These are phyloP conservation scores for Psettodes erumei DNA, from an alignment of 2,113 vertebrate species.

Conservation along the genomic window DNA sequence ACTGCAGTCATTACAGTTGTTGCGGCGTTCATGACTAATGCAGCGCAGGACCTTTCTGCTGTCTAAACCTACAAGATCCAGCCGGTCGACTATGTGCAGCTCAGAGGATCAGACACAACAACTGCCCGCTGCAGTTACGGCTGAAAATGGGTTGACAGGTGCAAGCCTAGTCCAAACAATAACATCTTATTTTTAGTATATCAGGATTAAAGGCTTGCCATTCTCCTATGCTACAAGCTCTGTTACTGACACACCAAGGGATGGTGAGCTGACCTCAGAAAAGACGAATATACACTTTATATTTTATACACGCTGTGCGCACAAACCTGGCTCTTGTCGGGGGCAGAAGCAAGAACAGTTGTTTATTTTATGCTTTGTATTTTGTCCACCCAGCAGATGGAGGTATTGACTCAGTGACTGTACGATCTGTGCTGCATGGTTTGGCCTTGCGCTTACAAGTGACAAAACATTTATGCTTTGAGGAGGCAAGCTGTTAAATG, in stretches of 20 bases:
- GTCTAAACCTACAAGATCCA: slow-evolving; percentile 55
- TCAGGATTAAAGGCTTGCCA: slow-evolving; percentile 61
- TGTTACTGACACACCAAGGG: slow-evolving; percentile 15
- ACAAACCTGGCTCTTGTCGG: slow-evolving; percentile 2
- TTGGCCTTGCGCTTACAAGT: too few species aligned
- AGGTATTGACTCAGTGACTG: slow-evolving; percentile 30
- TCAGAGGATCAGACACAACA: slow-evolving; percentile 68
- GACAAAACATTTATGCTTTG: too few species aligned
- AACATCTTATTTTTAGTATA: slow-evolving; percentile 72
- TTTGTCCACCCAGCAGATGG: slow-evolving; percentile 60
- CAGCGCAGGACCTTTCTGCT: slow-evolving; percentile 34
- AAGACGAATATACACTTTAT: slow-evolving; percentile 18
- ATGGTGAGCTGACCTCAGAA: slow-evolving; percentile 4
- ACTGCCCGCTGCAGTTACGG: slow-evolving; percentile 46
- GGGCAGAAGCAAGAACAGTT: not conserved
- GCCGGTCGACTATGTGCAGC: slow-evolving; percentile 26
- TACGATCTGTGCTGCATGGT: not conserved
- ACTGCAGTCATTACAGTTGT: not conserved
- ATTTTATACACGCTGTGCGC: not conserved
- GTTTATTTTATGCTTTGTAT: not conserved
- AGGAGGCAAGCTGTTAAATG: not conserved
- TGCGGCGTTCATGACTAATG: slow-evolving; percentile 51
- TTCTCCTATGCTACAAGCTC: slow-evolving; percentile 15
- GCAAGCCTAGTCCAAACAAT: slow-evolving; percentile 57
- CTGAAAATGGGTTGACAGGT: slow-evolving; percentile 67